Evolutionary conservation across 2,797 vertebrate species (phyloP).

Genomic region (Cossypha dichroa): DNA sequence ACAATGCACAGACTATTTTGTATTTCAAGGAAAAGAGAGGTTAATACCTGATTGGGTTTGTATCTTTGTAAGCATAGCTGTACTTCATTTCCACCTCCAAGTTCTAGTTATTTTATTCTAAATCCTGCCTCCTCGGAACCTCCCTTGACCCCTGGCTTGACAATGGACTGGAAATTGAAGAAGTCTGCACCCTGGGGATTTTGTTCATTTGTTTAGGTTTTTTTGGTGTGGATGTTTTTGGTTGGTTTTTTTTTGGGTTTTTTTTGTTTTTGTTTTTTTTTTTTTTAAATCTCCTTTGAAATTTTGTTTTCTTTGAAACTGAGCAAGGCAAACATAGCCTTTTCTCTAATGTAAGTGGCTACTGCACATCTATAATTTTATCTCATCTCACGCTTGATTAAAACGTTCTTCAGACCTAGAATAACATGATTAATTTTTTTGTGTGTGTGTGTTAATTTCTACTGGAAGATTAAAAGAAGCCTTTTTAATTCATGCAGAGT

Average conservation of each 20-base stretch:
- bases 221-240: not conserved
- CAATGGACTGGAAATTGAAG: not conserved
- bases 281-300: not conserved
- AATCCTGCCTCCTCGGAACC: not conserved
- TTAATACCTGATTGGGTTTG: not conserved
- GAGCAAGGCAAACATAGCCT: not conserved
- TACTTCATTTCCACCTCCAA: not conserved
- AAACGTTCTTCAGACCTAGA: not conserved
- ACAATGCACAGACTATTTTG: not conserved
- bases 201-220: not conserved
- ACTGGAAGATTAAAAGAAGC: not conserved
- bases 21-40: not conserved
- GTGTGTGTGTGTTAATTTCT: not conserved
- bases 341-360: not conserved
- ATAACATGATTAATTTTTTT: not conserved
- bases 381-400: not conserved
- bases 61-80: not conserved
- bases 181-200: not conserved
- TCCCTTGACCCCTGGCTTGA: not conserved
- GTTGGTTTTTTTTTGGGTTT: no score
- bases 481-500: not conserved
- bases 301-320: not conserved
- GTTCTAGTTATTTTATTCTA: constrained; percentile 13
- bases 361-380: not conserved
- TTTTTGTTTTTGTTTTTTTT: no score